Percentiles rank a stretch among this genome's conserved stretches.
Evolutionary conservation across 2,797 vertebrate species (phyloP).

Genomic region (Denticeps clupeoides): DNA sequence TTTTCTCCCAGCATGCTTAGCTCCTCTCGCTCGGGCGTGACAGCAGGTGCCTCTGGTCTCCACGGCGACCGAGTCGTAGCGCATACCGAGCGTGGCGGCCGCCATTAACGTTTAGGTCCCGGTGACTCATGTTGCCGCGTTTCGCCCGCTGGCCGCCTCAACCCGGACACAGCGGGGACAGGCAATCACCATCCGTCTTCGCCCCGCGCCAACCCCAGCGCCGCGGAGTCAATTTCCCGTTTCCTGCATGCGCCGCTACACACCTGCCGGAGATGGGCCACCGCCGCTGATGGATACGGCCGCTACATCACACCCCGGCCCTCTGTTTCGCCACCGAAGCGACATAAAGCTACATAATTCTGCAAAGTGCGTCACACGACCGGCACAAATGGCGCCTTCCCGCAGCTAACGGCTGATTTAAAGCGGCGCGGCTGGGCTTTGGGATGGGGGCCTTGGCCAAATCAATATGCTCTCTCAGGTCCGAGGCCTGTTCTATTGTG

Average conservation of each 20-base stretch:
- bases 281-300: not conserved
- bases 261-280: not conserved
- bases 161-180: slow-evolving; percentile 24
- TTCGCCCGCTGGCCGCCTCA: slow-evolving; percentile 36
- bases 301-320: slow-evolving; percentile 2
- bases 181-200: slow-evolving; percentile 45
- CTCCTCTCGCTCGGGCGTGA: not conserved
- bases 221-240: too few species aligned
- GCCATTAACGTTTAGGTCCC: slow-evolving; percentile 35
- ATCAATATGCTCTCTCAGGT: too few species aligned
- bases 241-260: slow-evolving; percentile 1
- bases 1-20: not conserved
- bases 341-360: not conserved
- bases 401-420: not conserved
- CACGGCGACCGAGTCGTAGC: not conserved
- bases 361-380: not conserved
- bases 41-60: not conserved
- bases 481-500: too few species aligned
- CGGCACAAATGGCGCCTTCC: slow-evolving; percentile 1
- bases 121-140: slow-evolving; percentile 37
- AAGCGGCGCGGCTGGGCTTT: not conserved
- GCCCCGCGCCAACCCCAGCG: slow-evolving; percentile 29
- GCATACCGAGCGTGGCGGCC: not conserved
- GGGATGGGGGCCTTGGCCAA: too few species aligned
- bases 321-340: slow-evolving; percentile 3